These are phyloP conservation scores for Sacculina carcini DNA, from an alignment of 2,888 invertebrate genomes.

Conservation along the genomic window DNA sequence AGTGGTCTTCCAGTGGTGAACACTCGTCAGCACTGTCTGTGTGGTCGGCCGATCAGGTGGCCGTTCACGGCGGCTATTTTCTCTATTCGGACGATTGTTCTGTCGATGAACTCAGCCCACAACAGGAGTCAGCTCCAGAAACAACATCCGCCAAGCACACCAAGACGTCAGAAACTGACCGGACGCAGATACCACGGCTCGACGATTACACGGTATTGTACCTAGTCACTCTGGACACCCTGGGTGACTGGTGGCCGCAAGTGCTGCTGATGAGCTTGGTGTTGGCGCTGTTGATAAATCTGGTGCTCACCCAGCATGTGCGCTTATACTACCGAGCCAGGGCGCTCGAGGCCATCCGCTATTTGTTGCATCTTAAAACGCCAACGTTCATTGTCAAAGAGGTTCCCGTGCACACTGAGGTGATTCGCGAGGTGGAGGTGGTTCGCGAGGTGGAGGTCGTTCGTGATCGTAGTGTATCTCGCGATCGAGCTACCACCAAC, in stretches of 20 bases:
- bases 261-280: conserved; percentile 45
- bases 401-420: not conserved
- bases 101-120: too few relatives aligned
- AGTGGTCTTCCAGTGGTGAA: too few relatives aligned
- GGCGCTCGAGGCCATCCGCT: not conserved
- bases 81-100: not conserved
- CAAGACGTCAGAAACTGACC: too few relatives aligned
- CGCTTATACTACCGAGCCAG: not conserved
- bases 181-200: too few relatives aligned
- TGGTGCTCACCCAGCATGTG: conserved; percentile 22
- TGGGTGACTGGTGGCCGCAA: conserved; percentile 65
- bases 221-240: conserved; percentile 39
- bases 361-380: not conserved
- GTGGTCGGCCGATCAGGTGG: not conserved
- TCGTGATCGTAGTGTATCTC: not conserved
- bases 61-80: not conserved
- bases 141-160: too few relatives aligned
- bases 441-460: conserved; percentile 3
- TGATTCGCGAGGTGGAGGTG: not conserved
- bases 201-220: conserved; percentile 30
- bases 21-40: not conserved
- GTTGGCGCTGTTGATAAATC: conserved; percentile 39
- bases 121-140: too few relatives aligned
- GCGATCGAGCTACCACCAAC: too few relatives aligned
- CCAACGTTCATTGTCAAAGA: not conserved